These are phyloP conservation scores for Dione vanillae DNA, from an alignment of 2,888 invertebrate species.

Conservation along the genomic window DNA sequence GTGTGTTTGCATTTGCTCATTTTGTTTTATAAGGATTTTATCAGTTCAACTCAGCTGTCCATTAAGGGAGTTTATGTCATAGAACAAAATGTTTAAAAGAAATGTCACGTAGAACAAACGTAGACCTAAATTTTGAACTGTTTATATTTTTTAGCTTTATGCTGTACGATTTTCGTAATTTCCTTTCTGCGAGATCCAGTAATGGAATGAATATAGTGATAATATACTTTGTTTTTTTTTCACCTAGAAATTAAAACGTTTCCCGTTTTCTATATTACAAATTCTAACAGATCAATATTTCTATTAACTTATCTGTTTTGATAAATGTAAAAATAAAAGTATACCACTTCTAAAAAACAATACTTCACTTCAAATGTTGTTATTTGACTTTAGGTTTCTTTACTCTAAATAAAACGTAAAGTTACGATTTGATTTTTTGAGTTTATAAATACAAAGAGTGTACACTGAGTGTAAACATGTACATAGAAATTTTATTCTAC, in stretches of 20 bases:
- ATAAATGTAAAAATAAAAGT: no score
- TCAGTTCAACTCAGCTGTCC: slow-evolving; percentile 27
- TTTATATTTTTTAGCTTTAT: background rate
- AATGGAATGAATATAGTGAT: no score
- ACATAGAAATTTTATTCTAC: no score
- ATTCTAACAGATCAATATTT: no score
- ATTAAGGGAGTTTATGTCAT: slow-evolving; percentile 10
- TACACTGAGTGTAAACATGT: no score
- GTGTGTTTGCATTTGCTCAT: slow-evolving; percentile 19
- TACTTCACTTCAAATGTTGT: background rate
- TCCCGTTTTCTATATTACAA: no score
- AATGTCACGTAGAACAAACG: background rate
- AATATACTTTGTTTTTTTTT: no score
- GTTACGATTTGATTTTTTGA: background rate
- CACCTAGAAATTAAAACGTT: no score
- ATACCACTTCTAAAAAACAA: background rate
- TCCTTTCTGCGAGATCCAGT: no score
- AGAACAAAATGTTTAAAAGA: slow-evolving; percentile 10
- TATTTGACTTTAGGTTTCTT: slow-evolving; percentile 18
- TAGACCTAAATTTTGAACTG: background rate
- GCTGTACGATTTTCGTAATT: no score
- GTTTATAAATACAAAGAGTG: background rate
- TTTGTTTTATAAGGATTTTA: slow-evolving; percentile 27
- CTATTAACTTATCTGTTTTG: no score
- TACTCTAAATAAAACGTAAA: background rate